Percentiles rank a stretch among this genome's conserved stretches.
phyloP scores from a whole-genome alignment of 2,888 invertebrate genomes.

The Myopa tessellatipennis region DNA sequence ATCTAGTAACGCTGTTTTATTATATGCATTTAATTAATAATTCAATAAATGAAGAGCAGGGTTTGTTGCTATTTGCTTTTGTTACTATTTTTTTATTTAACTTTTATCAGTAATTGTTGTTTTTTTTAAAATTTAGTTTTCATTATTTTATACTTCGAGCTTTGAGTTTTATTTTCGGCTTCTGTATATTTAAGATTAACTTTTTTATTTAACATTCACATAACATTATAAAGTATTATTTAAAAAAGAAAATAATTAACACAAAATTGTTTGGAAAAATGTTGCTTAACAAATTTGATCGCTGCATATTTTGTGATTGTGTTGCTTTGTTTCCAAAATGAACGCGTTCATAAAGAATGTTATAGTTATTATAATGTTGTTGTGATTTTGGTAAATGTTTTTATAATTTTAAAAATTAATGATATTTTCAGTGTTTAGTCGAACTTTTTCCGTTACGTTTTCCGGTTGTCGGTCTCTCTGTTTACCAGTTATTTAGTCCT shows the following conservation, averaged over 20 bases:
- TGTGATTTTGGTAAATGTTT: too few relatives aligned
- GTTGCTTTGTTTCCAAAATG: background rate
- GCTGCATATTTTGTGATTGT: background rate
- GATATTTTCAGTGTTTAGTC: too few relatives aligned
- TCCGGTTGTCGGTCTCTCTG: too few relatives aligned
- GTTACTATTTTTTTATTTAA: conserved; percentile 1
- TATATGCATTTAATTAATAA: conserved; percentile 17
- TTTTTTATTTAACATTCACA: background rate
- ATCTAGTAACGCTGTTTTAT: conserved; percentile 42
- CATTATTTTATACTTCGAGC: too few relatives aligned
- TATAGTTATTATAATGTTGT: too few relatives aligned
- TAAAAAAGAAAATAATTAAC: conserved; percentile 25
- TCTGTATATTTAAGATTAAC: background rate
- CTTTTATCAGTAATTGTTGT: conserved; percentile 12
- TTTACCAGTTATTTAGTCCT: too few relatives aligned
- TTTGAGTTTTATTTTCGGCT: background rate
- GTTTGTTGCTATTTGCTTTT: conserved; percentile 14
- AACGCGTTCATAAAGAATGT: too few relatives aligned
- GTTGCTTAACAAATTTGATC: conserved; percentile 26
- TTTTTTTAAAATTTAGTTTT: background rate
- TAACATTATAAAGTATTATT: background rate
- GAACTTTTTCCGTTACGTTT: too few relatives aligned
- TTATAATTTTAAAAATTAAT: too few relatives aligned
- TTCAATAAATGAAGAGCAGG: conserved; percentile 4
- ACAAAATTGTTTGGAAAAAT: too few relatives aligned